phyloP scores from a whole-genome alignment of 2,113 vertebrate genomes.

The Hucho hucho region DNA sequence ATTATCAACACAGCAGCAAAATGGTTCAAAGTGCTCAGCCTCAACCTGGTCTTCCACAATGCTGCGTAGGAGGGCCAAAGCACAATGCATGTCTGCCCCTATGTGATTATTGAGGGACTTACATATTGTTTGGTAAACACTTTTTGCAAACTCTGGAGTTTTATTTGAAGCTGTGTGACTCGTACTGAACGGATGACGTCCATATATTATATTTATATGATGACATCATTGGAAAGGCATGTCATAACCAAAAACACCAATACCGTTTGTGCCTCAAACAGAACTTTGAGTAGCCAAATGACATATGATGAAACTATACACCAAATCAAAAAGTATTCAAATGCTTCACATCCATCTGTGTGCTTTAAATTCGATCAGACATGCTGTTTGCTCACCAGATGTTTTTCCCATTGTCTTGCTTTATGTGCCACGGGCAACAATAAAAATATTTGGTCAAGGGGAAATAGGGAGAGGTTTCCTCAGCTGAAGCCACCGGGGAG shows the following conservation, averaged over 20 bases:
- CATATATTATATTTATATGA: neutral
- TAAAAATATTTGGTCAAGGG: slow-evolving; percentile 49
- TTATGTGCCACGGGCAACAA: slow-evolving; percentile 20
- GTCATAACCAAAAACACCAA: slow-evolving; percentile 43
- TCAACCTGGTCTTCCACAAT: too few relatives aligned
- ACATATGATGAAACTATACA: neutral
- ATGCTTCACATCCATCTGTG: neutral
- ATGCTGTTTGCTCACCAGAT: neutral
- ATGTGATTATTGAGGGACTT: too few relatives aligned
- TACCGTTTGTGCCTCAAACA: neutral
- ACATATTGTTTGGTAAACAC: too few relatives aligned
- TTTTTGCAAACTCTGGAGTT: too few relatives aligned
- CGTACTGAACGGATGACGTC: neutral
- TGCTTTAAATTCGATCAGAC: neutral
- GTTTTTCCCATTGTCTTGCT: slow-evolving; percentile 5
- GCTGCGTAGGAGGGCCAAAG: too few relatives aligned
- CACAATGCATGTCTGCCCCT: too few relatives aligned
- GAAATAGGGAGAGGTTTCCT: slow-evolving; percentile 1
- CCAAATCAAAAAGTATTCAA: neutral
- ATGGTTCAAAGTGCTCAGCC: too few relatives aligned
- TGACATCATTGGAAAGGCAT: slow-evolving; percentile 30
- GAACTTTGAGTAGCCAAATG: neutral
- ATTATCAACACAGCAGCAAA: too few relatives aligned
- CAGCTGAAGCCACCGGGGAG: neutral
- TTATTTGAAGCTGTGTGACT: slow-evolving; percentile 22